phyloP scores from a whole-genome alignment of 37 sponge, comb jelly and placozoan genomes.

The Chondrilla cf. caribensis region DNA sequence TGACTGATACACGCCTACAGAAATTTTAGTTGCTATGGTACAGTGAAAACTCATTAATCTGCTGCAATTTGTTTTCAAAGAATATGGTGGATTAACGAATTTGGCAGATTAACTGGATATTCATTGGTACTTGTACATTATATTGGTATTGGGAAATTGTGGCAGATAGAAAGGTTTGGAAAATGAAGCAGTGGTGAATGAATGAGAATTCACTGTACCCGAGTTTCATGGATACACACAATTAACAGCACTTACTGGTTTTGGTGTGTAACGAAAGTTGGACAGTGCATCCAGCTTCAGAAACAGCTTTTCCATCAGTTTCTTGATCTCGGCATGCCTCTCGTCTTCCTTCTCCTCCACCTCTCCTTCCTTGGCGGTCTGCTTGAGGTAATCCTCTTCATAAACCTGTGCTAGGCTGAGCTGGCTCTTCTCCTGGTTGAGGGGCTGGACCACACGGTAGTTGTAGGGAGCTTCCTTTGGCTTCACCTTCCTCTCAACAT shows the following conservation, averaged over 20 bases:
- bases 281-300: slow-evolving; percentile 92
- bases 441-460: slow-evolving; percentile 59
- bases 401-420: slow-evolving; percentile 92
- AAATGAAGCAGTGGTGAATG: no score
- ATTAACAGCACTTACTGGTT: slow-evolving; percentile 59
- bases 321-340: slow-evolving; percentile 58
- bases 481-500: slow-evolving; percentile 87
- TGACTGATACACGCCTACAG: background rate
- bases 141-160: no score
- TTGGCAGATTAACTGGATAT: no score
- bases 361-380: slow-evolving; percentile 49
- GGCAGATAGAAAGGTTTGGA: no score
- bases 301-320: slow-evolving; percentile 76
- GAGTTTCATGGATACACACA: background rate
- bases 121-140: no score
- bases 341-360: slow-evolving; percentile 44
- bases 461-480: slow-evolving; percentile 89
- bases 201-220: no score
- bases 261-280: slow-evolving; percentile 96
- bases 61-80: no score
- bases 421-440: slow-evolving; percentile 92
- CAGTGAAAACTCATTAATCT: no score
- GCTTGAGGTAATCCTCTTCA: slow-evolving; percentile 89
- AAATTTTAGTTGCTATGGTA: no score
- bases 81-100: no score